These are phyloP conservation scores for Halictus ligatus DNA, from an alignment of 2,888 invertebrate genomes.

Conservation along the genomic window DNA sequence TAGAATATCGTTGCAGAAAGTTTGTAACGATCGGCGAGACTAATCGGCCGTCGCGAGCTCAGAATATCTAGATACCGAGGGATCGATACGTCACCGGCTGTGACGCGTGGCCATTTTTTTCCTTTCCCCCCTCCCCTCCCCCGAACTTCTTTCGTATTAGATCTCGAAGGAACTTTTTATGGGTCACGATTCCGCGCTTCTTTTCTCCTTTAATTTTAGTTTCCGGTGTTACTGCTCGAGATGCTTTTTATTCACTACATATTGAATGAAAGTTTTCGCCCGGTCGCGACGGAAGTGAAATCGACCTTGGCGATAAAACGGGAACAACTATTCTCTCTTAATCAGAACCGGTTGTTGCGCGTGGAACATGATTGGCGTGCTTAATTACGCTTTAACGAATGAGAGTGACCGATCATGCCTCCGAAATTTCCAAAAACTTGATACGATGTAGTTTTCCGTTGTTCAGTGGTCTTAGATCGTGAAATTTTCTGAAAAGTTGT, in stretches of 20 bases:
- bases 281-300: neutral
- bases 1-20: conserved; percentile 30
- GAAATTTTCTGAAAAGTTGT: too few species aligned
- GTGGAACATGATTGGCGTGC: neutral
- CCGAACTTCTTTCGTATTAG: conserved; percentile 50
- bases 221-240: neutral
- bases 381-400: neutral
- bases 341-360: neutral
- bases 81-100: conserved; percentile 44
- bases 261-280: neutral
- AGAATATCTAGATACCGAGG: conserved; percentile 46
- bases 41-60: conserved; percentile 41
- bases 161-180: conserved; percentile 54
- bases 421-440: too few species aligned
- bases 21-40: conserved; percentile 31
- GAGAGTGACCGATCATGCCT: too few species aligned
- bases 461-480: too few species aligned
- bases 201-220: conserved; percentile 2
- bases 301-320: neutral
- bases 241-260: conserved; percentile 27
- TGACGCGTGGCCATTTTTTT: conserved; percentile 46
- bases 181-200: conserved; percentile 45
- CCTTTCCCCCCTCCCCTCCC: too few species aligned
- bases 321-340: neutral
- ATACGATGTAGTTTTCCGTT: neutral